Evolutionary conservation across 1,140 invertebrate species (phyloP).

Genomic region (Ceratosolen solmsi): DNA sequence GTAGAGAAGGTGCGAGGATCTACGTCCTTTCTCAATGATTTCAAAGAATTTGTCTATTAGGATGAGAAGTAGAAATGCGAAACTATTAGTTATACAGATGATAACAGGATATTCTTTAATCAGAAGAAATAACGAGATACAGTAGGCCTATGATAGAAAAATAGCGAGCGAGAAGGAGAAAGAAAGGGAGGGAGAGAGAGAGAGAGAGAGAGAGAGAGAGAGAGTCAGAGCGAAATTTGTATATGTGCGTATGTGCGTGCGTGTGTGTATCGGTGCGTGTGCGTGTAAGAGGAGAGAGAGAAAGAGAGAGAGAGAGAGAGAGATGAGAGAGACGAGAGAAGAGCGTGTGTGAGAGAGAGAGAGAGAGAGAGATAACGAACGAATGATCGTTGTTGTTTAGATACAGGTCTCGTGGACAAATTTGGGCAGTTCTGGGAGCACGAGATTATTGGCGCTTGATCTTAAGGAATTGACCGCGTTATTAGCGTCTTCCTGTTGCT

Average conservation of each 20-base stretch:
- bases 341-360: constrained; percentile 19
- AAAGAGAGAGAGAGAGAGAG: constrained; percentile 35
- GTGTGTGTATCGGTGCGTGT: too few relatives aligned
- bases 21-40: constrained; percentile 11
- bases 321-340: background rate
- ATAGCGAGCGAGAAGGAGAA: constrained; percentile 32
- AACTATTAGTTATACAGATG: background rate
- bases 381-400: constrained; percentile 65
- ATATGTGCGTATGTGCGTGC: too few relatives aligned
- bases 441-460: constrained; percentile 71
- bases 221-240: constrained; percentile 44
- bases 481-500: constrained; percentile 38
- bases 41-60: constrained; percentile 6
- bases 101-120: constrained; percentile 3
- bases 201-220: constrained; percentile 31
- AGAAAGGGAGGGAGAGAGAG: constrained; percentile 9
- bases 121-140: constrained; percentile 6
- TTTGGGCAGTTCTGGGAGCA: constrained; percentile 77
- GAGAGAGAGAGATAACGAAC: constrained; percentile 34
- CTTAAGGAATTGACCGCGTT: constrained; percentile 69
- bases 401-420: constrained; percentile 83
- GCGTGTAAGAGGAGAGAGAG: constrained; percentile 14
- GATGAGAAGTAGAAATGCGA: constrained; percentile 9
- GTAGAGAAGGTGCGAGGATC: background rate
- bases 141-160: background rate